Percentiles rank a stretch among this genome's conserved stretches.
Conservation (phyloP, 2,113 vertebrate genomes). For the Colistium nudipinnis region DNA sequence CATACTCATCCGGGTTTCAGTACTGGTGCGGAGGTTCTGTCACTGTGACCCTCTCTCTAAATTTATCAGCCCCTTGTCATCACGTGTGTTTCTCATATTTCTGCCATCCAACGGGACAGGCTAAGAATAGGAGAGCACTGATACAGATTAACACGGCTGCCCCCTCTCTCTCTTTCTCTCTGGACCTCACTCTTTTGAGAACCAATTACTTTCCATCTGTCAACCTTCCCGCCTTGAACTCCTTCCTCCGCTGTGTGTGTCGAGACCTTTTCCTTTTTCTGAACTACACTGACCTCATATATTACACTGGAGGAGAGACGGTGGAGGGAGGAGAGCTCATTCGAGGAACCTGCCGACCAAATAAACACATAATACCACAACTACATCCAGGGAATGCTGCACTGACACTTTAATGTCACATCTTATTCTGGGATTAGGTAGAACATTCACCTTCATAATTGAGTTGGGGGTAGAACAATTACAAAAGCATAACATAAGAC, state of each 20-base stretch:
- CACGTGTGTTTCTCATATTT: constrained; percentile 73
- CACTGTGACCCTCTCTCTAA: constrained; percentile 60
- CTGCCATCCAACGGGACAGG: constrained; percentile 50
- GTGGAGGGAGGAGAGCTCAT: not conserved
- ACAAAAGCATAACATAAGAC: not conserved
- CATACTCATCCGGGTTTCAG: constrained; percentile 46
- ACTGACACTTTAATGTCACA: constrained; percentile 61
- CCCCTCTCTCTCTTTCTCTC: constrained; percentile 8
- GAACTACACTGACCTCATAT: not conserved
- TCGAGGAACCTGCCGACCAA: not conserved
- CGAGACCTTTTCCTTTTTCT: constrained; percentile 22
- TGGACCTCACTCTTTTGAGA: constrained; percentile 14
- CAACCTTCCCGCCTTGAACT: not conserved
- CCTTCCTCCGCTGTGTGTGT: not conserved
- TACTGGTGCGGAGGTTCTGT: constrained; percentile 16
- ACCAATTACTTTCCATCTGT: constrained; percentile 30
- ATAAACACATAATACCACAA: not conserved
- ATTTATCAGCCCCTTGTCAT: constrained; percentile 58
- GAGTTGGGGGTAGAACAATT: not conserved
- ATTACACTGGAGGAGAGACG: not conserved
- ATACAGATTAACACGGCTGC: constrained; percentile 65
- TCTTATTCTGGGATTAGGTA: constrained; percentile 61
- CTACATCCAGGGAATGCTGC: constrained; percentile 13
- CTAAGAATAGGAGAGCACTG: constrained; percentile 71
- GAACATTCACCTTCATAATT: constrained; percentile 7